Conservation (phyloP, 2,113 vertebrate species). For the Tragelaphus strepsiceros region DNA sequence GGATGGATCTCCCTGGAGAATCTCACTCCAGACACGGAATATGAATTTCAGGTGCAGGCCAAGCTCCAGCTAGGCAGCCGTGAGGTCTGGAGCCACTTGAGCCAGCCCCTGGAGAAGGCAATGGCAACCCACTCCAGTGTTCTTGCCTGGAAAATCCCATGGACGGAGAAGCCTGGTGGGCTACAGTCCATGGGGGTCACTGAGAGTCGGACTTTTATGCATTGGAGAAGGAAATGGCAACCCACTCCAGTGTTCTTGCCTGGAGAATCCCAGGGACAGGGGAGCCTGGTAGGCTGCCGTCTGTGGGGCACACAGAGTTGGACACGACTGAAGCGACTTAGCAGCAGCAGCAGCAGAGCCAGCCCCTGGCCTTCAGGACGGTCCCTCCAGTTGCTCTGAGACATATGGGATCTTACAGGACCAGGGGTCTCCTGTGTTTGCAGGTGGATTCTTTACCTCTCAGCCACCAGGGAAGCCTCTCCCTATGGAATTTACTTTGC, state of each 20-base stretch:
- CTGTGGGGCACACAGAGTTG: too few species aligned
- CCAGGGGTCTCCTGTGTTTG: not conserved
- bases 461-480: not conserved
- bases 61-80: not conserved
- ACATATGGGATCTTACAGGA: not conserved
- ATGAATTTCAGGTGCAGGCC: conserved; percentile 75
- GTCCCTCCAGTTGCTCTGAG: not conserved
- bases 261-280: too few species aligned
- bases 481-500: not conserved
- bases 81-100: conserved; percentile 79
- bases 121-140: too few species aligned
- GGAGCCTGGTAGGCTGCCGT: too few species aligned
- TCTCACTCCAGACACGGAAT: conserved; percentile 60
- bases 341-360: conserved; percentile 52
- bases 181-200: too few species aligned
- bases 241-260: too few species aligned
- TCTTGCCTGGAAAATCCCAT: too few species aligned
- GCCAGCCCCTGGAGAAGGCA: conserved; percentile 12
- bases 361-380: conserved; percentile 68
- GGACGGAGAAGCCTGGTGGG: too few species aligned
- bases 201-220: too few species aligned
- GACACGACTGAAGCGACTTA: too few species aligned
- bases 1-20: conserved; percentile 73
- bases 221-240: too few species aligned
- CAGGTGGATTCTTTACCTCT: not conserved